These are phyloP conservation scores for Zootermopsis nevadensis DNA, from an alignment of 2,888 invertebrate genomes.

Conservation along the genomic window DNA sequence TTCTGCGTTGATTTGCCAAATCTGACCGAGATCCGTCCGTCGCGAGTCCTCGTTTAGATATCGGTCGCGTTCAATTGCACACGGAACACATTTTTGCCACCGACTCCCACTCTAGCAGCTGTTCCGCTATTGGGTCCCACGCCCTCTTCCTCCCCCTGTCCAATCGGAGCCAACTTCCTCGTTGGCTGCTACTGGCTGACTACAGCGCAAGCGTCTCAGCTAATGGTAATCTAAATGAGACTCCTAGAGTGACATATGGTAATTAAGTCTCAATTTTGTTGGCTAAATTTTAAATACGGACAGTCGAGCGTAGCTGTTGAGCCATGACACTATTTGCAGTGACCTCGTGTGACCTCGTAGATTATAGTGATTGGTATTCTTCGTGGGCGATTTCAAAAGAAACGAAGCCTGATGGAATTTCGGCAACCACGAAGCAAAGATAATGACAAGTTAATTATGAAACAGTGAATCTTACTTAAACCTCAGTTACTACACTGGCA, in stretches of 20 bases:
- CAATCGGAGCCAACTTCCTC: slow-evolving; percentile 1
- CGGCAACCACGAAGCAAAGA: too few species aligned
- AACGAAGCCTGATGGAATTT: too few species aligned
- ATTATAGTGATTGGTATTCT: not conserved
- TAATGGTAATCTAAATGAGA: not conserved
- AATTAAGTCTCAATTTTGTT: not conserved
- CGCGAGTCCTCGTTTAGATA: not conserved
- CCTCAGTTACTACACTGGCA: too few species aligned
- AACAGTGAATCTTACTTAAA: too few species aligned
- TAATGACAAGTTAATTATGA: too few species aligned
- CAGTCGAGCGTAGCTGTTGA: slow-evolving; percentile 27
- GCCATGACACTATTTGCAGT: slow-evolving; percentile 34
- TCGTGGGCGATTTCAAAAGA: too few species aligned
- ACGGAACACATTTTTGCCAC: not conserved
- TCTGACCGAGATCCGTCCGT: not conserved
- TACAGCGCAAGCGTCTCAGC: not conserved
- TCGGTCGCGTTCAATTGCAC: not conserved
- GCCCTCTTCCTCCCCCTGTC: slow-evolving; percentile 23
- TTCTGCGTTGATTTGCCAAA: not conserved
- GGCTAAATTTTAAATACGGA: not conserved
- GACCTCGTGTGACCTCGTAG: slow-evolving; percentile 20
- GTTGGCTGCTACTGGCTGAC: not conserved
- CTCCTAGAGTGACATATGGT: not conserved
- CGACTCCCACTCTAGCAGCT: not conserved
- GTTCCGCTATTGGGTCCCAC: slow-evolving; percentile 20